Conservation (phyloP, 2,888 invertebrate species). For the Dolichopus griseipennis region DNA sequence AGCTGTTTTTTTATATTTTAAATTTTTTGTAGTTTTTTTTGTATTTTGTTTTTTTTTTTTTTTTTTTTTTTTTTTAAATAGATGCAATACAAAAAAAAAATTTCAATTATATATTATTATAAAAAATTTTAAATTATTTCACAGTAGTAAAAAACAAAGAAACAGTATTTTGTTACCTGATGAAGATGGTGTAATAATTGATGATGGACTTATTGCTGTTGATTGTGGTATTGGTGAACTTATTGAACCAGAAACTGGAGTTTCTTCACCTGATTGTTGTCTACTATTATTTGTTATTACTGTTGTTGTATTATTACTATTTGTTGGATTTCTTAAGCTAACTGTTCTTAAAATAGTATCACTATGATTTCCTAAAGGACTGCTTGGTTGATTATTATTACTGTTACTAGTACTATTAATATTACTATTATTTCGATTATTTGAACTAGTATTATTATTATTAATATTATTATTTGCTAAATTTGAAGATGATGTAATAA, state of each 20-base stretch:
- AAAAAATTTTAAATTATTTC: too few relatives aligned
- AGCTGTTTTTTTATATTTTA: slow-evolving; percentile 7
- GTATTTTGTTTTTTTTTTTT: too few relatives aligned
- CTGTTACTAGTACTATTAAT: slow-evolving; percentile 21
- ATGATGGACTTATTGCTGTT: slow-evolving; percentile 23
- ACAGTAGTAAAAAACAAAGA: too few relatives aligned
- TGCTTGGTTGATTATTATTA: slow-evolving; percentile 15
- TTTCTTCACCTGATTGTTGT: slow-evolving; percentile 20
- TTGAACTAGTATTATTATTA: slow-evolving; percentile 22
- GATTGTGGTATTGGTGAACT: slow-evolving; percentile 25
- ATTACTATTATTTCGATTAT: slow-evolving; percentile 21
- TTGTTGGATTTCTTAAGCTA: background rate
- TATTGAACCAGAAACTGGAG: slow-evolving; percentile 31
- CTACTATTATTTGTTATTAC: slow-evolving; percentile 31
- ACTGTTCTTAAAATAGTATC: slow-evolving; percentile 2
- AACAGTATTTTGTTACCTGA: background rate
- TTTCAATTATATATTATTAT: too few relatives aligned
- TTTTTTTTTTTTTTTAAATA: too few relatives aligned
- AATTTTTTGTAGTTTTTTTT: too few relatives aligned
- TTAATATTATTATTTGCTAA: slow-evolving; percentile 22
- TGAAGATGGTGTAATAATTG: slow-evolving; percentile 17
- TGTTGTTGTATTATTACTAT: background rate
- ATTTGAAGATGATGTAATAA: slow-evolving; percentile 22
- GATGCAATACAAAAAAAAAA: too few relatives aligned
- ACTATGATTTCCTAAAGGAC: slow-evolving; percentile 8